Conservation (phyloP, 2,888 invertebrate genomes). For the Biston betularia region DNA sequence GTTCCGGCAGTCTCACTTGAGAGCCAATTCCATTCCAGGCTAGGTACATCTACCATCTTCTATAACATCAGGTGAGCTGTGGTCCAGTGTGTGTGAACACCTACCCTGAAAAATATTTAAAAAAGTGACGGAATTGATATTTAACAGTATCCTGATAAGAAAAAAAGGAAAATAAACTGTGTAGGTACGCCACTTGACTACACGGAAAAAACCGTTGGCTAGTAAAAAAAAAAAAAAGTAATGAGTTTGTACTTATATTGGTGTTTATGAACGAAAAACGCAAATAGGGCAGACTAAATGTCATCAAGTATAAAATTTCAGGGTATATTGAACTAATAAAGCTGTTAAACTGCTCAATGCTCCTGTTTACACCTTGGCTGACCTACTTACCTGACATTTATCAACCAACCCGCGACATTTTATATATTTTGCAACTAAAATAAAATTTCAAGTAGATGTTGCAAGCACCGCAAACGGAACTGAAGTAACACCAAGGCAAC, state of each 20-base stretch:
- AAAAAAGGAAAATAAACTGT: too few species aligned
- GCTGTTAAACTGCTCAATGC: conserved; percentile 59
- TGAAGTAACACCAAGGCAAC: conserved; percentile 11
- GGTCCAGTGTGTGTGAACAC: too few species aligned
- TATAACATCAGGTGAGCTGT: too few species aligned
- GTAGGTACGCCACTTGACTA: too few species aligned
- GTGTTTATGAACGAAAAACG: conserved; percentile 20
- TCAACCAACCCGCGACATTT: conserved; percentile 62
- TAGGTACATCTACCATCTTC: too few species aligned
- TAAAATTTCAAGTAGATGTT: conserved; percentile 38
- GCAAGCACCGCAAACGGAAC: conserved; percentile 15
- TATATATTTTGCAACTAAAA: conserved; percentile 57
- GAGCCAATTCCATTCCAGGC: too few species aligned
- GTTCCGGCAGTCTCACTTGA: too few species aligned
- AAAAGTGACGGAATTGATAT: too few species aligned
- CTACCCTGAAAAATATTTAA: too few species aligned
- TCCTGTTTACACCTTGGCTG: conserved; percentile 64
- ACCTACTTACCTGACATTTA: conserved; percentile 73
- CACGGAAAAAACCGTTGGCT: too few species aligned
- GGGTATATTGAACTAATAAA: conserved; percentile 60
- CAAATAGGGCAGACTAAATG: conserved; percentile 34
- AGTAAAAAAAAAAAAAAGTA: neutral
- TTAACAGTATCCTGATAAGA: too few species aligned
- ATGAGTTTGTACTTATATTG: conserved; percentile 4
- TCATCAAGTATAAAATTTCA: conserved; percentile 39